Evolutionary conservation across 2,888 invertebrate genomes (phyloP), one percentile per base, ranked within the genome.

Genomic region (Leptopilina myrica): DNA sequence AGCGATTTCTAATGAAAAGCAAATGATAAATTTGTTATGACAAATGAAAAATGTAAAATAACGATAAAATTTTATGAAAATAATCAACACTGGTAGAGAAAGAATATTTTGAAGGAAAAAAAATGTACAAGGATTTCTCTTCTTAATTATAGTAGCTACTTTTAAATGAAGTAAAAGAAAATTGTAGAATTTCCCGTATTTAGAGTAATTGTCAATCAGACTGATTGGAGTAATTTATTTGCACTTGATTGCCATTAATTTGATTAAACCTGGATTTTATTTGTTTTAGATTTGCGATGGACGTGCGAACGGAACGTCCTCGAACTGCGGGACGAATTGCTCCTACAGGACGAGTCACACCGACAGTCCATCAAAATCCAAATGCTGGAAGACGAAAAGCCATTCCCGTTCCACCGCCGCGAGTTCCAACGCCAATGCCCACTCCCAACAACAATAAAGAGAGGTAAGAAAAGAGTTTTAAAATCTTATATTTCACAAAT

Each of bases 381-480:
- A 87, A 87, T 80, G 89, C 87, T 81, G 87, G 88, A 43, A 87
- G 90, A 81, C 88, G 91, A 78, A 91, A 91, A 87, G 91, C 93
- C 15, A 93, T 93, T 86, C 93, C 93, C 1, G 93, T 93, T 46
- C 92, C 93, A 79, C 93, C 93, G 56, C 93, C 93, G 56, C 90
- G 93, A 80, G 92, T 93, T 64, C 93, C 93, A 56, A 93, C 93
- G 66, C 93, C 93, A 3, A 93, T 93, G 93, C 93, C 93, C 12
- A 88, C 90, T 46, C 89, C 91, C 64, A 93, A 92, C 86, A 93
- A 92, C 87, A 92, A 92, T 87, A 90, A 92, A 84, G 90, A 92
- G 87, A 92, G 92, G 93, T 93, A 87, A 90, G 89, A 33, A 33
- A 33, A 3, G 1, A 33, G 3, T 33, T 33, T 33, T 33, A 33